These are phyloP conservation scores for Sebastes dallii DNA, from an alignment of 2,797 vertebrate species.

Conservation along the genomic window DNA sequence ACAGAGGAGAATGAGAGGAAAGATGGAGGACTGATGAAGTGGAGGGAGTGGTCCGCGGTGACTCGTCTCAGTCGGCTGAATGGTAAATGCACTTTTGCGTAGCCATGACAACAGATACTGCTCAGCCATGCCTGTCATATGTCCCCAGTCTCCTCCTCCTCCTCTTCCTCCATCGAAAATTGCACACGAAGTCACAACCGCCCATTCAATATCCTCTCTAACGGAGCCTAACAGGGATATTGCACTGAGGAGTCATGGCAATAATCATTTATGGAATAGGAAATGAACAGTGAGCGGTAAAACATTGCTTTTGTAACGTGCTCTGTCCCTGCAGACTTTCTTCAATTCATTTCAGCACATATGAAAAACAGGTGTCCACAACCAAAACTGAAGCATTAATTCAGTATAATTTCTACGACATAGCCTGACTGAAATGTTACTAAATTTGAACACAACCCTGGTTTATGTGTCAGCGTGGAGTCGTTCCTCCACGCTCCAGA, in stretches of 20 bases:
- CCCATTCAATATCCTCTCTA: conserved; percentile 13
- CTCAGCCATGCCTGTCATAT: conserved; percentile 54
- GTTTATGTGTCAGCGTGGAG: not conserved
- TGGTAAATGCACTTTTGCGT: conserved; percentile 50
- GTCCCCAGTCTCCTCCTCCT: conserved; percentile 24
- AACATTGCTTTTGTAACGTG: not conserved
- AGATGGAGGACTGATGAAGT: not conserved
- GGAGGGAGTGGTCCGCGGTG: conserved; percentile 13
- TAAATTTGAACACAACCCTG: not conserved
- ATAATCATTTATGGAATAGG: not conserved
- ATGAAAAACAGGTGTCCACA: not conserved
- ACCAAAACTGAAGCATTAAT: not conserved
- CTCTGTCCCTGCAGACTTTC: not conserved
- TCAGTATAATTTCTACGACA: not conserved
- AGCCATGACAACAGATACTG: conserved; percentile 72
- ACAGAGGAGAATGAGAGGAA: not conserved
- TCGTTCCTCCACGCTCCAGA: not conserved
- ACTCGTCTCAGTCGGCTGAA: conserved; percentile 23
- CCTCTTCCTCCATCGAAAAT: not conserved
- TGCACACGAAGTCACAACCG: not conserved
- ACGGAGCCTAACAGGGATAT: not conserved
- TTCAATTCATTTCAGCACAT: not conserved
- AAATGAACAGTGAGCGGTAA: not conserved
- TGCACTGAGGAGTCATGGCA: not conserved
- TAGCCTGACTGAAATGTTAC: not conserved